A percentile compares a stretch with the other conserved stretches of the same genome.
Conservation (phyloP, 2,888 invertebrate genomes). For the Drosophila borborema region DNA sequence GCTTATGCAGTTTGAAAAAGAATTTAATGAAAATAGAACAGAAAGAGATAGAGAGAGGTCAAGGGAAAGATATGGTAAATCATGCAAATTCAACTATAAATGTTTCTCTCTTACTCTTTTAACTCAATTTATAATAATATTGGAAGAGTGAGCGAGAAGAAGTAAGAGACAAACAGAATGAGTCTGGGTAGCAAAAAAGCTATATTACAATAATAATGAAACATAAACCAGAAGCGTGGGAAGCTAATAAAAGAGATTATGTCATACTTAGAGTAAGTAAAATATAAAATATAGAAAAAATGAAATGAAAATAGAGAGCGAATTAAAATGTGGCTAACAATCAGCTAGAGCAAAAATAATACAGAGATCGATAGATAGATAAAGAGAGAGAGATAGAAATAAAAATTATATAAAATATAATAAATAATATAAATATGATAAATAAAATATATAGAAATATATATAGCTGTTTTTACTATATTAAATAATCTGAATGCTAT, state of each 20-base stretch:
- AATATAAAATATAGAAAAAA: neutral
- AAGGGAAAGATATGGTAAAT: too few relatives aligned
- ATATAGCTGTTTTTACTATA: too few relatives aligned
- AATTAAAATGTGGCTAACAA: neutral
- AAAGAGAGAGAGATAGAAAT: neutral
- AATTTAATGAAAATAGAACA: too few relatives aligned
- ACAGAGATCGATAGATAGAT: too few relatives aligned
- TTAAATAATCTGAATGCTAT: neutral
- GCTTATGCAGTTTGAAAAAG: too few relatives aligned
- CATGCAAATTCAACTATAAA: too few relatives aligned
- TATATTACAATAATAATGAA: too few relatives aligned
- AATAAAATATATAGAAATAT: neutral
- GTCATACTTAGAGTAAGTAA: neutral
- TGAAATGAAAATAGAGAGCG: neutral
- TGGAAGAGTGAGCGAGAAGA: neutral
- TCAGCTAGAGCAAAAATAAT: neutral
- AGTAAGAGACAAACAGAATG: neutral
- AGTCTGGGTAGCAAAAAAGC: neutral
- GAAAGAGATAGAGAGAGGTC: too few relatives aligned
- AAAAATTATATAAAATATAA: too few relatives aligned
- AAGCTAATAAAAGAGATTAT: neutral
- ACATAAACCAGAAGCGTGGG: neutral
- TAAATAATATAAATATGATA: neutral
- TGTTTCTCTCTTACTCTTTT: too few relatives aligned
- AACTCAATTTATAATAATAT: too few relatives aligned